Evolutionary conservation across 2,113 vertebrate species (phyloP), one percentile per base, ranked within the genome.

Genomic region (Choloepus hoffmanni): DNA sequence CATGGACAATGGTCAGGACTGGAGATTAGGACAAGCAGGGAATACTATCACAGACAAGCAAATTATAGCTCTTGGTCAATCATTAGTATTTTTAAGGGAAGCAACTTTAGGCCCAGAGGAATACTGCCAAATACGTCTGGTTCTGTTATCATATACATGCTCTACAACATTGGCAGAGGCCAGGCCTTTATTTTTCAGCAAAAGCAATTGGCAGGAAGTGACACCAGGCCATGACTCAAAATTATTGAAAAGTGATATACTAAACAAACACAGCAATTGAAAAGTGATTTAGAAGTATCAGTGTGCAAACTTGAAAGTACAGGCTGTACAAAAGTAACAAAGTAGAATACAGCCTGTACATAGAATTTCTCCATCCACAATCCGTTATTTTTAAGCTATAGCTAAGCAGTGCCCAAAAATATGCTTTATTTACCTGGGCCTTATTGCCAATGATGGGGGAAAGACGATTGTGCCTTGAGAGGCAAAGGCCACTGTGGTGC

Each of bases 321-420:
- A 89, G 30, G 33, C n/a, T 92, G 45, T 45, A 82, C 40, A 76
- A 90, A 97, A 53, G 28, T 85, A 76, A 90, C 53, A 55, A 85
- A 85, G 53, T 30, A 45, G 73, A 89, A 72, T 43, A 86, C 28
- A 36, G 18, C 15, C 30, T 82, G 7, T 58, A 50, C 53, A 70
- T 8, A 58, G 28, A 68, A 90, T 92, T 67, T 95, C 40, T 85
- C 48, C 40, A 89, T 74, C 13, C 2, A 8, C 21, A 60, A 15
- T 76, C 36, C 87, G 50, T 6, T n/a, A 21, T 76, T 65, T 92
- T 21, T 60, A 78, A 88, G 70, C 36, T 88, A 40, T 79, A 58
- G 85, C 65, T 85, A 53, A 74, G 68, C 45, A 12, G 2, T 72
- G 19, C 74, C 63, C 63, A 50, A 36, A 43, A 72, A 65, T 33